Evolutionary conservation across 2,888 invertebrate species (phyloP).

Genomic region (Leptura quadrifasciata): DNA sequence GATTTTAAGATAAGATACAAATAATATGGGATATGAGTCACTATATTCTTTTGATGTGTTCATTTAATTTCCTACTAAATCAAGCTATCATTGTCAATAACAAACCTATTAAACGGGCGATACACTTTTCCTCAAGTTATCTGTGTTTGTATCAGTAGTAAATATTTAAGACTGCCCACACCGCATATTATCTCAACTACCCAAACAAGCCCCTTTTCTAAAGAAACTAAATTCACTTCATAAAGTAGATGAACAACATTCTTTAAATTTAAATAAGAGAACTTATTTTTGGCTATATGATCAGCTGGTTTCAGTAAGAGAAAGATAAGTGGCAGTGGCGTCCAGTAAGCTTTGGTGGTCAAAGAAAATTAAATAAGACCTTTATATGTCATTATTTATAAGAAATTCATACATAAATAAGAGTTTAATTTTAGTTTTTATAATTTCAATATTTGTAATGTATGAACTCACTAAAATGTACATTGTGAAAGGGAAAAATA

Average conservation of each 20-base stretch:
- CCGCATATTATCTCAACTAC: slow-evolving; percentile 1
- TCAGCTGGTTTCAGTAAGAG: slow-evolving; percentile 30
- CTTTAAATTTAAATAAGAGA: slow-evolving; percentile 43
- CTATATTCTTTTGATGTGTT: not conserved
- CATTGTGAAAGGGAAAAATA: too few relatives aligned
- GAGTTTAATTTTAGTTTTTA: too few relatives aligned
- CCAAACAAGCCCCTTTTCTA: slow-evolving; percentile 20
- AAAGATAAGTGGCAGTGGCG: slow-evolving; percentile 44
- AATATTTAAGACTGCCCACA: slow-evolving; percentile 20
- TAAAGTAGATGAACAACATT: slow-evolving; percentile 44
- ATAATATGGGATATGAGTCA: too few relatives aligned
- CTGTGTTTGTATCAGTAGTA: slow-evolving; percentile 4
- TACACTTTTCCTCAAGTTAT: not conserved
- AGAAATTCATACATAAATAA: too few relatives aligned
- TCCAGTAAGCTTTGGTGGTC: too few relatives aligned
- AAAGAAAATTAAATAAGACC: too few relatives aligned
- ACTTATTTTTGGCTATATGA: slow-evolving; percentile 39
- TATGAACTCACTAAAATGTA: too few relatives aligned
- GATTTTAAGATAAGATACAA: too few relatives aligned
- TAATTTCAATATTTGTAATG: too few relatives aligned
- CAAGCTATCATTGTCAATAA: not conserved
- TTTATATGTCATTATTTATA: too few relatives aligned
- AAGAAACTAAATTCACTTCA: slow-evolving; percentile 37
- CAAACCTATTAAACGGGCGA: not conserved
- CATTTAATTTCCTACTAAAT: not conserved